These are phyloP conservation scores for Drosophila barbarae DNA, from an alignment of 2,888 invertebrate genomes.

Conservation along the genomic window DNA sequence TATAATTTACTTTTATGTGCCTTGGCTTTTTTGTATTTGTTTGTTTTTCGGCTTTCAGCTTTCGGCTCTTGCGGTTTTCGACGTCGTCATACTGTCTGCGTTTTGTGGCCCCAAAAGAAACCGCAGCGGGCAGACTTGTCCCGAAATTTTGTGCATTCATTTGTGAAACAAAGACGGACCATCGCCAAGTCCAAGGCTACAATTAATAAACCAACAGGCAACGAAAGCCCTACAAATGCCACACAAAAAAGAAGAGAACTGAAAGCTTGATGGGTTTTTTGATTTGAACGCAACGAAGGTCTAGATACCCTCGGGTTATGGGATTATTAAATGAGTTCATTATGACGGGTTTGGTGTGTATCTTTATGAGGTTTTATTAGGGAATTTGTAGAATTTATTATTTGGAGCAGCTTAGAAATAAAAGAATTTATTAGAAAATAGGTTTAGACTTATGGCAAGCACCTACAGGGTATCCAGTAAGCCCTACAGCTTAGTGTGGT, in stretches of 20 bases:
- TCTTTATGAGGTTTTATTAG: background rate
- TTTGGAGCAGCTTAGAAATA: background rate
- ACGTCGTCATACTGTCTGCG: slow-evolving; percentile 73
- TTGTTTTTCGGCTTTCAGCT: slow-evolving; percentile 43
- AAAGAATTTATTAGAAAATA: background rate
- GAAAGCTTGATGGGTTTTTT: slow-evolving; percentile 5
- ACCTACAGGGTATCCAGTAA: slow-evolving; percentile 14
- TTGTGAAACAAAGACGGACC: slow-evolving; percentile 62
- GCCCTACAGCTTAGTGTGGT: slow-evolving; percentile 18
- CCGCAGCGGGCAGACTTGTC: slow-evolving; percentile 54
- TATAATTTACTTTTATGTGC: slow-evolving; percentile 34
- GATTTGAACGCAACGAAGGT: slow-evolving; percentile 1
- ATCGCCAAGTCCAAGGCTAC: slow-evolving; percentile 68
- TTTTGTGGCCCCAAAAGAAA: slow-evolving; percentile 55
- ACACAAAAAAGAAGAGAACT: slow-evolving; percentile 34
- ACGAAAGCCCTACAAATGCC: slow-evolving; percentile 66
- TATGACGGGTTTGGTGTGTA: slow-evolving; percentile 5
- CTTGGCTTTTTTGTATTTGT: slow-evolving; percentile 23
- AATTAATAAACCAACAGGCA: slow-evolving; percentile 62
- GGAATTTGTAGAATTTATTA: background rate
- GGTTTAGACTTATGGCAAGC: background rate
- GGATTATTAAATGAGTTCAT: slow-evolving; percentile 16
- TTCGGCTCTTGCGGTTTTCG: slow-evolving; percentile 41
- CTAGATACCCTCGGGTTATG: slow-evolving; percentile 13
- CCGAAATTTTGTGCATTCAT: slow-evolving; percentile 73